Base-by-base conservation (phyloP, 2,113 vertebrate genomes). In the Brachyhypopomus occidentalis region DNA sequence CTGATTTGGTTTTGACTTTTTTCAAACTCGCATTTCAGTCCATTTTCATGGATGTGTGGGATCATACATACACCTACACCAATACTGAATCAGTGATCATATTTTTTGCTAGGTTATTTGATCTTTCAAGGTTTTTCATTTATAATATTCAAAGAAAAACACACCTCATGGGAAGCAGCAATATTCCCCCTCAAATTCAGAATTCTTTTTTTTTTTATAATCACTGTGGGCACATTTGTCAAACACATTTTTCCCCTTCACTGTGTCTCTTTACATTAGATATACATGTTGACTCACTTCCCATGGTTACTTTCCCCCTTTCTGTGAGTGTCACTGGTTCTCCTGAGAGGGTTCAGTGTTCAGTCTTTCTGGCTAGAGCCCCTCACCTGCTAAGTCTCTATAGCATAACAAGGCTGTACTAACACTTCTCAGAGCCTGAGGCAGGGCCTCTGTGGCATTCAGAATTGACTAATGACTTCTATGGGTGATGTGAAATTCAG, bases 381-480 rank as follows among this genome's bases (percentile, higher is more conserved):
- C 64, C 34, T 69, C 19, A 7, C 16, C 64, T 38, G 64, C 34
- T 38, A 69, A 9, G 64, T 36, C 34, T 70, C 12, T 41, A 70
- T 70, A 70, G 27, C 19, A 75, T 36, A 75, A 60, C 52, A 59
- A 36, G 60, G 34, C 27, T 75, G 25, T 22, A 16, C 56, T 60
- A 60, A 38, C 19, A 41, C 59, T 59, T 70, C 22, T 70, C 36
- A 9, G 66, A 41, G 34, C 66, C 36, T 70, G 56, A 41, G n/a
- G 30, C 48, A 71, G 34, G 7, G 41, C 48, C n/a, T 69, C 69
- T 34, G 2, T 41, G 77, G 22, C 64, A 78, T 78, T 27, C 56
- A 59, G 20, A 70, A 20, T 30, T 67, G 73, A 82, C 55, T 69
- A 82, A 82, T 60, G 27, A 23, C 4, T 34, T 36, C 25, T 58